phyloP scores from a whole-genome alignment of 2,888 invertebrate species.

The Lasioglossum zephyrum region DNA sequence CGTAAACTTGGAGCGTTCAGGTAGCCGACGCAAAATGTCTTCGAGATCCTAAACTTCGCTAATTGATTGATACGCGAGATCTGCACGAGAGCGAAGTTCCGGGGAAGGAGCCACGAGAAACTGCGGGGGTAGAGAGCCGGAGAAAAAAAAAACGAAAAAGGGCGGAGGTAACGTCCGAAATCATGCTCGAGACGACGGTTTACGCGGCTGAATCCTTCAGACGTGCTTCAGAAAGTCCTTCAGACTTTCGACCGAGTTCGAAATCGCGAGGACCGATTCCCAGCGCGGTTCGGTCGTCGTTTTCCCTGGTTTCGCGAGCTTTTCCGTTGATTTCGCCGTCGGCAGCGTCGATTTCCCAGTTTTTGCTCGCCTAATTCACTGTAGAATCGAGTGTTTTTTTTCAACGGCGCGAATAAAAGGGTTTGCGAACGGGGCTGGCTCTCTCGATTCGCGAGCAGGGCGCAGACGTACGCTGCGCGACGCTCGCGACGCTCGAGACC shows the following conservation, averaged over 20 bases:
- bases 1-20: neutral
- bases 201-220: neutral
- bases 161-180: neutral
- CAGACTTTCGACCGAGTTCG: neutral
- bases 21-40: neutral
- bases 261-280: neutral
- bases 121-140: neutral
- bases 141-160: neutral
- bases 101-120: neutral
- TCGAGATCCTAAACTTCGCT: neutral
- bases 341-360: conserved; percentile 44
- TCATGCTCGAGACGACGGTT: conserved; percentile 1
- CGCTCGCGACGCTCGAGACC: conserved; percentile 19
- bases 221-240: neutral
- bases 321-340: neutral
- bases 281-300: conserved; percentile 47
- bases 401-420: neutral
- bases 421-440: neutral
- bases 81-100: conserved; percentile 31
- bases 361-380: neutral
- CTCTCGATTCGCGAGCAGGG: conserved; percentile 40
- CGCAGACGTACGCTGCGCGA: conserved; percentile 79
- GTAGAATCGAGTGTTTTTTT: neutral
- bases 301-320: neutral
- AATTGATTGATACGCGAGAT: conserved; percentile 24